Conservation (phyloP, 2,888 invertebrate species). For the Rhorus exstirpatorius region DNA sequence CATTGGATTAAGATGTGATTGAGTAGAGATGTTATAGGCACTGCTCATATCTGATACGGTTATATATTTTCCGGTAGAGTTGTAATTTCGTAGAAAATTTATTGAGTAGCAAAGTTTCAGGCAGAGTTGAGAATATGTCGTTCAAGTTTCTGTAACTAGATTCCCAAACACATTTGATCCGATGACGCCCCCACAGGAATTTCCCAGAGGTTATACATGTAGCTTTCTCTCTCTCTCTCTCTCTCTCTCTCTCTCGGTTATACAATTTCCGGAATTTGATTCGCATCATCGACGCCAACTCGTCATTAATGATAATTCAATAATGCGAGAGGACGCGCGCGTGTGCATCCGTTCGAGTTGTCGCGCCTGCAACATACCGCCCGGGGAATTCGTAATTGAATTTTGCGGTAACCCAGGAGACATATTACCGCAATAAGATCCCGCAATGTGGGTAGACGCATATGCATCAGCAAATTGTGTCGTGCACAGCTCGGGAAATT, state of each 20-base stretch:
- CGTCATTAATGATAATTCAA: conserved; percentile 57
- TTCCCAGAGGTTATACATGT: conserved; percentile 25
- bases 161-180: conserved; percentile 26
- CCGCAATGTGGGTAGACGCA: no score
- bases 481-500: no score
- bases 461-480: no score
- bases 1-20: no score
- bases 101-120: no score
- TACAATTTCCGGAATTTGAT: conserved; percentile 52
- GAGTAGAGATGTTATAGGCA: no score
- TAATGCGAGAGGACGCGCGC: conserved; percentile 27
- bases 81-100: no score
- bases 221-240: not conserved
- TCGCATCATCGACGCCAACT: conserved; percentile 51
- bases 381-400: conserved; percentile 45
- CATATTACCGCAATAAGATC: no score
- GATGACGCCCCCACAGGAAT: conserved; percentile 42
- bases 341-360: conserved; percentile 16
- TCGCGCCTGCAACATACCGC: conserved; percentile 15
- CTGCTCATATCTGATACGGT: no score
- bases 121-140: no score
- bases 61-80: no score
- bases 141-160: conserved; percentile 29
- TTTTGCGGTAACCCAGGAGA: conserved; percentile 37
- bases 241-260: not conserved